phyloP scores from a whole-genome alignment of 2,797 vertebrate species.

The Scleropages formosus region DNA sequence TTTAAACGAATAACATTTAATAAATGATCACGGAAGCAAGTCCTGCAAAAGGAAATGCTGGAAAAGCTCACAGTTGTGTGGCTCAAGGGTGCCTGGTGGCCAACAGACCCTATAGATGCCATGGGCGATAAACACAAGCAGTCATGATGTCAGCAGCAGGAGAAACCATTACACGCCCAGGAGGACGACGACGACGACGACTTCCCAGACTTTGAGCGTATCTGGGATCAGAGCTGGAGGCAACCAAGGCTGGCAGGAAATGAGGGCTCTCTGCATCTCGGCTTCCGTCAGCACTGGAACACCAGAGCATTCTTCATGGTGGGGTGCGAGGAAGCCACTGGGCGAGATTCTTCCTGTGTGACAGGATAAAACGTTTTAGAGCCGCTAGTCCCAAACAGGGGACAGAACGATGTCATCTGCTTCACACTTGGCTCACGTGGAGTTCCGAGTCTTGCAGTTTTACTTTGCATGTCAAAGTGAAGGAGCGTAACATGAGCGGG shows the following conservation, averaged over 20 bases:
- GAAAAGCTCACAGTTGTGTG: neutral
- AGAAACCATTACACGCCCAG: constrained; percentile 34
- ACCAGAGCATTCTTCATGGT: constrained; percentile 61
- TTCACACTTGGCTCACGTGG: constrained; percentile 32
- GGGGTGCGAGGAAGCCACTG: constrained; percentile 44
- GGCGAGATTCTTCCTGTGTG: constrained; percentile 59
- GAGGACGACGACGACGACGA: constrained; percentile 24
- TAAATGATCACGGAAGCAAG: neutral
- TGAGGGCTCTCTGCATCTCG: constrained; percentile 57
- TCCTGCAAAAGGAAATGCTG: neutral
- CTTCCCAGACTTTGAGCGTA: constrained; percentile 61
- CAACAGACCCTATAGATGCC: neutral
- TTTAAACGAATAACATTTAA: neutral
- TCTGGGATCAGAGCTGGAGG: constrained; percentile 62
- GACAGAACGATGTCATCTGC: constrained; percentile 45
- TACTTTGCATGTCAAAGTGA: no score
- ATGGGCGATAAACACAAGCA: neutral
- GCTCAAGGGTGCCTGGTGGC: neutral
- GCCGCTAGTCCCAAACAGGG: constrained; percentile 24
- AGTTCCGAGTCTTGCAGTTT: constrained; percentile 45
- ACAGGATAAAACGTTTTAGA: constrained; percentile 31
- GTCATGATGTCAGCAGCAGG: neutral
- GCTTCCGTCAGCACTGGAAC: constrained; percentile 60
- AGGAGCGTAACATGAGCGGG: neutral
- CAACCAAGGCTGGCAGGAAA: constrained; percentile 64